Evolutionary conservation across 2,888 invertebrate species (phyloP), one percentile per base, ranked within the genome.

Genomic region (Cheilosia urbana): DNA sequence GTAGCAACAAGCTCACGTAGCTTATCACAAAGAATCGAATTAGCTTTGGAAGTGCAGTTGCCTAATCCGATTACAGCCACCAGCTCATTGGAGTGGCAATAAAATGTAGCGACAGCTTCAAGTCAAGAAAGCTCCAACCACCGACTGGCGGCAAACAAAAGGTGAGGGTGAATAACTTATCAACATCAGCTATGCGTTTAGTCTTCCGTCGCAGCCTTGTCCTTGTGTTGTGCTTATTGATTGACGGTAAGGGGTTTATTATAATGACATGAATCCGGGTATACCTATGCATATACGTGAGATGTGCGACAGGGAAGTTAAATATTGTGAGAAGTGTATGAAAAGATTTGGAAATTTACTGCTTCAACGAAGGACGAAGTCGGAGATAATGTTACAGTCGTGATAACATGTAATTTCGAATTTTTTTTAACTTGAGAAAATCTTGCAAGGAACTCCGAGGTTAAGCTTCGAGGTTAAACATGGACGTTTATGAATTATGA

Each of bases 1-100:
- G 76, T 72, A 75, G 69, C 84, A 80, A 75, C 84, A 79, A 79
- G 47, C 75, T 84, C 84, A 80, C 71, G 80, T 79, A 79, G 19
- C 79, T 75, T 84, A 80, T 84, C 80, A 75, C 75, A 79, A 80
- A 55, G 69, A 68, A 84, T 84, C 75, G 75, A 80, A 79, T 79
- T 84, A 79, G 75, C 69, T 75, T 71, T 51, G 66, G 60, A 71
- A 84, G 75, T 84, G 79, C 80, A 79, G 75, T 79, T 75, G 73
- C 79, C 79, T 84, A 80, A 84, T 84, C 84, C 80, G 84, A 84
- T 84, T 84, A 84, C 53, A 71, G 37, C 58, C 68, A 34, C 53
- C 57, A 24, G 65, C 65, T 80, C 75, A 84, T 65, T 79, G 84
- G 75, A 75, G 80, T 80, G 84, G 80, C 73, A 75, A 75, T 79